Conservation (phyloP, 1,140 invertebrate genomes). For the Dendrolimus punctatus region DNA sequence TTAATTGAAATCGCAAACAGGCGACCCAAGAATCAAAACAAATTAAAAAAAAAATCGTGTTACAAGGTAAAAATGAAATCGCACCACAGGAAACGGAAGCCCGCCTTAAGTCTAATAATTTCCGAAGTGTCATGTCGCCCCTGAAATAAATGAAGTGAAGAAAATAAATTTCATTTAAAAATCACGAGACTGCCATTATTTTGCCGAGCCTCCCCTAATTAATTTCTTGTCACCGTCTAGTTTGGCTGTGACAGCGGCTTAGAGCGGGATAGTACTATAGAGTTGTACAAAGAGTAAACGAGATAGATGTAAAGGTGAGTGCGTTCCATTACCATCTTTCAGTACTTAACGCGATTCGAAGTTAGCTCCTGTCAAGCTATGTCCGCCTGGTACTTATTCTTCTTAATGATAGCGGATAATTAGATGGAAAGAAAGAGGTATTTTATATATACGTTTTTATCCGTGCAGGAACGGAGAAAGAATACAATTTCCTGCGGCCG, state of each 20-base stretch:
- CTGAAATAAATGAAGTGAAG: slow-evolving; percentile 66
- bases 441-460: too few relatives aligned
- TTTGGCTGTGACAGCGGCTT: slow-evolving; percentile 52
- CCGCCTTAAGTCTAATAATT: slow-evolving; percentile 58
- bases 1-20: too few relatives aligned
- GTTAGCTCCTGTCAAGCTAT: slow-evolving; percentile 47
- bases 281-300: slow-evolving; percentile 15
- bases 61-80: slow-evolving; percentile 41
- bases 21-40: neutral
- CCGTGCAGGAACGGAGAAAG: too few relatives aligned
- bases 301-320: slow-evolving; percentile 46
- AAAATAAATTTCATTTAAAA: slow-evolving; percentile 71
- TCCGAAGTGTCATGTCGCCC: slow-evolving; percentile 64
- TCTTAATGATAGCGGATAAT: slow-evolving; percentile 46
- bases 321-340: slow-evolving; percentile 64
- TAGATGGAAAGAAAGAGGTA: slow-evolving; percentile 20
- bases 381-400: slow-evolving; percentile 43
- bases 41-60: slow-evolving; percentile 16
- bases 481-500: too few relatives aligned
- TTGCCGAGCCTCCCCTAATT: slow-evolving; percentile 63
- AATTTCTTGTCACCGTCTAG: slow-evolving; percentile 68
- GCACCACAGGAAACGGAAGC: slow-evolving; percentile 36
- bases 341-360: slow-evolving; percentile 60
- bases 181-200: slow-evolving; percentile 66
- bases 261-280: slow-evolving; percentile 28